Evolutionary conservation across 1,140 invertebrate genomes (phyloP).

Genomic region (Homarus americanus): DNA sequence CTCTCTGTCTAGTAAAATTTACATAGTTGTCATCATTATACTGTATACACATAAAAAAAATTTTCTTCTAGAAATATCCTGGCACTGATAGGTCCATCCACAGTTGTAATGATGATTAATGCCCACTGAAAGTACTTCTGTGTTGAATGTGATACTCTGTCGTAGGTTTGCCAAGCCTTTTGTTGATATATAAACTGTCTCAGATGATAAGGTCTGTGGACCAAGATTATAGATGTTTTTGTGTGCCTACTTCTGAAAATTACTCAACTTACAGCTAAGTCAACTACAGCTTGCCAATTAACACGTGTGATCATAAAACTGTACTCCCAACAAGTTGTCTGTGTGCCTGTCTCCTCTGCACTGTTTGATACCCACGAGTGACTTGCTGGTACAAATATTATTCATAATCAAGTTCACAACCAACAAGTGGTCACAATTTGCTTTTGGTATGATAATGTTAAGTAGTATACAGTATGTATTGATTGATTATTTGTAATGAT

Average conservation of each 20-base stretch:
- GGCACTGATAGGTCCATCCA: not conserved
- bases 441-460: conserved; percentile 44
- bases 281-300: conserved; percentile 43
- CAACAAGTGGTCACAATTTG: conserved; percentile 52
- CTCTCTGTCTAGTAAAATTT: not conserved
- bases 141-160: conserved; percentile 65
- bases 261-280: conserved; percentile 52
- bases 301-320: conserved; percentile 16
- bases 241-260: conserved; percentile 54
- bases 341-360: conserved; percentile 46
- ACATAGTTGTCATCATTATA: not conserved
- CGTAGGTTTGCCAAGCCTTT: conserved; percentile 40
- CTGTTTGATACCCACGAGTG: conserved; percentile 48
- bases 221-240: conserved; percentile 54
- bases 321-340: conserved; percentile 23
- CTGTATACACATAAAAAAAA: not conserved
- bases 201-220: conserved; percentile 46
- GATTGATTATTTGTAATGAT: conserved; percentile 33
- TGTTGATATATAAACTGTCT: conserved; percentile 36
- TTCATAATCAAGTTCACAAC: conserved; percentile 38
- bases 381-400: conserved; percentile 55
- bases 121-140: conserved; percentile 12
- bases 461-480: conserved; percentile 41
- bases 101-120: not conserved
- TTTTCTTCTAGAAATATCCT: not conserved